Conservation (phyloP, 2,113 vertebrate genomes). For the Heterotis niloticus region DNA sequence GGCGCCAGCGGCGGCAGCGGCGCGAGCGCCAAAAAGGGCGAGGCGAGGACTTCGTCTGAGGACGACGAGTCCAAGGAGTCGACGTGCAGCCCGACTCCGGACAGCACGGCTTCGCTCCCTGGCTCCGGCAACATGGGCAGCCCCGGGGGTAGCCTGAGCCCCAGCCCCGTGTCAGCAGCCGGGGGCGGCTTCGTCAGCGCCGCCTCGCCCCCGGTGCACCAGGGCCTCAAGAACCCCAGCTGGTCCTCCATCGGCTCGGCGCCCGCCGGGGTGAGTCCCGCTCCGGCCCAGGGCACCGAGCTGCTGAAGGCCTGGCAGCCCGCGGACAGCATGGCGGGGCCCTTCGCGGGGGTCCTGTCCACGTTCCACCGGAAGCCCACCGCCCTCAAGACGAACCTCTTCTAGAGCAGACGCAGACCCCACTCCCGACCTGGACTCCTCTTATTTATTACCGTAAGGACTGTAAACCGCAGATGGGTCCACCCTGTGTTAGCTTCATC, state of each 20-base stretch:
- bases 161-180: slow-evolving; percentile 68
- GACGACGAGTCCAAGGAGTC: slow-evolving; percentile 94
- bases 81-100: slow-evolving; percentile 90
- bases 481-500: not conserved
- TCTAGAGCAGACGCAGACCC: slow-evolving; percentile 64
- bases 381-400: slow-evolving; percentile 85
- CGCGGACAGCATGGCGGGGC: slow-evolving; percentile 81
- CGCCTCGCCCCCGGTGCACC: slow-evolving; percentile 68
- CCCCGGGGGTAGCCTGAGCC: slow-evolving; percentile 79
- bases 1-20: slow-evolving; percentile 46
- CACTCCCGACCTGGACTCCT: slow-evolving; percentile 38
- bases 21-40: slow-evolving; percentile 70
- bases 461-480: slow-evolving; percentile 19
- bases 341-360: slow-evolving; percentile 89
- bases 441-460: slow-evolving; percentile 34
- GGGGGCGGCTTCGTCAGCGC: slow-evolving; percentile 63
- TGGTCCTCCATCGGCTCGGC: slow-evolving; percentile 77
- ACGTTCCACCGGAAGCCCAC: slow-evolving; percentile 91
- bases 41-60: slow-evolving; percentile 79
- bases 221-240: slow-evolving; percentile 76
- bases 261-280: slow-evolving; percentile 66
- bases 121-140: slow-evolving; percentile 76
- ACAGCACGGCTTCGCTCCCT: slow-evolving; percentile 91
- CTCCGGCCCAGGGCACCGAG: slow-evolving; percentile 66
- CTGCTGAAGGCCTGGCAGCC: slow-evolving; percentile 93